A percentile compares a stretch with the other conserved stretches of the same genome.
These are phyloP conservation scores for Elaeidobius kamerunicus DNA, from an alignment of 2,888 invertebrate genomes.

Conservation along the genomic window DNA sequence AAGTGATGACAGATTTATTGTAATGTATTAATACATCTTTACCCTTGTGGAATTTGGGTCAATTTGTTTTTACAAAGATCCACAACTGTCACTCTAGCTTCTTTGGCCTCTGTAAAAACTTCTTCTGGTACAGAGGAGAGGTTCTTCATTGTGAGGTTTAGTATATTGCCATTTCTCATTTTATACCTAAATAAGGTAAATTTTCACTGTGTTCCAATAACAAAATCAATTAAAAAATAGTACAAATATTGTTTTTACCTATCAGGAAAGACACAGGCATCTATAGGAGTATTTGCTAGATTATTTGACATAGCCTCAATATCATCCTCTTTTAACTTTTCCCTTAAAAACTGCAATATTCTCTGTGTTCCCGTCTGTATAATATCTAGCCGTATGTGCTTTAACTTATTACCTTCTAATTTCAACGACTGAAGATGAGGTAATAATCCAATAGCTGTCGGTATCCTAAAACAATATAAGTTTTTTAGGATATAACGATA, in stretches of 20 bases:
- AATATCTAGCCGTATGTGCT: constrained; percentile 78
- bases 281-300: constrained; percentile 28
- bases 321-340: constrained; percentile 52
- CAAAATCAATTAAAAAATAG: background rate
- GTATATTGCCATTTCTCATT: constrained; percentile 56
- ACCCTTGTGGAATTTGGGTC: constrained; percentile 65
- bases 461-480: constrained; percentile 56
- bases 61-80: constrained; percentile 83
- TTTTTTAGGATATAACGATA: no score
- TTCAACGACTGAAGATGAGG: constrained; percentile 78
- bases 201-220: no score
- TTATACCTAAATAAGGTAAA: constrained; percentile 50
- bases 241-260: constrained; percentile 34
- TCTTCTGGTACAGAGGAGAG: constrained; percentile 65
- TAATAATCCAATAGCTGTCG: constrained; percentile 64
- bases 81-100: constrained; percentile 68
- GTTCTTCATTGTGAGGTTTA: constrained; percentile 63
- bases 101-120: constrained; percentile 67
- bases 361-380: constrained; percentile 80
- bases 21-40: constrained; percentile 38
- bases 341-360: constrained; percentile 73
- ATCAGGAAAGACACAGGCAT: constrained; percentile 38
- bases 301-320: constrained; percentile 23
- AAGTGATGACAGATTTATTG: background rate
- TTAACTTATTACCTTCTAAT: constrained; percentile 83